Evolutionary conservation across 1,140 invertebrate species (phyloP).

Genomic region (Lethrus apterus): DNA sequence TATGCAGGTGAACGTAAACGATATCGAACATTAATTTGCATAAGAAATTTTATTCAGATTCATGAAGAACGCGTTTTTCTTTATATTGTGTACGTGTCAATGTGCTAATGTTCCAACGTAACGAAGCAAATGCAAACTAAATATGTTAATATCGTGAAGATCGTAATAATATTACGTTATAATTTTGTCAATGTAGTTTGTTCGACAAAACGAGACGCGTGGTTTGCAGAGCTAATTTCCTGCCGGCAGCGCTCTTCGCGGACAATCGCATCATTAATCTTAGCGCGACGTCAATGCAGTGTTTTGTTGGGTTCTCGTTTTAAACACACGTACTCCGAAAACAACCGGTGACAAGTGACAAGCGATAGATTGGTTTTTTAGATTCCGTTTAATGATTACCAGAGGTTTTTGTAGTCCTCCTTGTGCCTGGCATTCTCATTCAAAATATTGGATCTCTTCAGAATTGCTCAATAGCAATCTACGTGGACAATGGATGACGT

Average conservation of each 20-base stretch:
- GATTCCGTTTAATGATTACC: slow-evolving; percentile 29
- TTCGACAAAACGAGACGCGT: slow-evolving; percentile 15
- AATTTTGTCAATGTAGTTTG: slow-evolving; percentile 15
- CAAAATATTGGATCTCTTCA: slow-evolving; percentile 4
- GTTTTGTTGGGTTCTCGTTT: slow-evolving; percentile 29
- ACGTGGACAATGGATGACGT: slow-evolving; percentile 1
- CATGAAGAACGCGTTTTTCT: too few species aligned
- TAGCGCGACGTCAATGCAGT: slow-evolving; percentile 29
- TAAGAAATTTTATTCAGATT: too few species aligned
- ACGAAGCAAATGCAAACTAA: too few species aligned
- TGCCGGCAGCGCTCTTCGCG: slow-evolving; percentile 24
- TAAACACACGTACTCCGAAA: slow-evolving; percentile 29
- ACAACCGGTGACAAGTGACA: slow-evolving; percentile 34
- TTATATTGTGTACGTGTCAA: too few species aligned
- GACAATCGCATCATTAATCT: slow-evolving; percentile 34
- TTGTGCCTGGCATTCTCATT: slow-evolving; percentile 11
- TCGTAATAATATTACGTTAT: slow-evolving; percentile 1
- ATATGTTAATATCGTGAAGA: too few species aligned
- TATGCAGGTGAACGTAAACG: too few species aligned
- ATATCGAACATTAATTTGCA: too few species aligned
- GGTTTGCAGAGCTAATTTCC: slow-evolving; percentile 32
- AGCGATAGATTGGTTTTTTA: slow-evolving; percentile 34
- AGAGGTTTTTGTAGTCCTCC: slow-evolving; percentile 21
- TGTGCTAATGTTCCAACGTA: too few species aligned
- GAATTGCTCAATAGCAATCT: slow-evolving; percentile 10